Evolutionary conservation across 2,113 vertebrate species (phyloP), one percentile per base, ranked within the genome.

Genomic region (Rhadina sibilatrix): DNA sequence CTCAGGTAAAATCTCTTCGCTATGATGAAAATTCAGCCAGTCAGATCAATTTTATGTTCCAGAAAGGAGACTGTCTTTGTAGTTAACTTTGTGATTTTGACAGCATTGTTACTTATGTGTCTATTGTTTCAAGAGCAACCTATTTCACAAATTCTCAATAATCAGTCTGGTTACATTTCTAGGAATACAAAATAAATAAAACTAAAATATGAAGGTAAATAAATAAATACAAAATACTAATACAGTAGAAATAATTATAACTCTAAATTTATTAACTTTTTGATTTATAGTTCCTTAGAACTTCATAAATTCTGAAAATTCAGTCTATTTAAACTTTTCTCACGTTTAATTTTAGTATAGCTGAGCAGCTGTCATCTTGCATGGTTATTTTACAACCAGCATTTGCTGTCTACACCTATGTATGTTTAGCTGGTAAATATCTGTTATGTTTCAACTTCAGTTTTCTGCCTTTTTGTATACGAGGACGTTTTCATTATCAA

Each of bases 361-460:
- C 50, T 87, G 68, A 88, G 44, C 82, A 91, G 71, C 90, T 96
- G 91, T 95, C 91, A 93, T 64, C 44, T 35, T 88, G 47, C 37
- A 50, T 40, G 24, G 82, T 77, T 88, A 94, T 95, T 96, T 96
- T 91, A 93, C 80, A 94, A 70, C 70, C 82, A 88, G 24, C 24
- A 90, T 87, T 93, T 93, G 33, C 83, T 94, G 77, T 88, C 84
- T 96, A 80, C 30, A 88, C 44, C 50, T 91, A 72, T 72, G 75
- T 70, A 53, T 83, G 65, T 79, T 85, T 80, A 93, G 91, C 79
- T 96, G 63, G 68, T 96, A 96, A 95, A 95, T 95, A 91, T 70
- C 92, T 90, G 95, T 88, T 97, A 92, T 90, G 75, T 95, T 96
- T 95, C 94, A 82, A 61, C 78, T 94, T 85, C 78, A 65, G 66